These are phyloP conservation scores for Aphaenogaster rudis DNA, from an alignment of 1,140 invertebrate species.

Conservation along the genomic window DNA sequence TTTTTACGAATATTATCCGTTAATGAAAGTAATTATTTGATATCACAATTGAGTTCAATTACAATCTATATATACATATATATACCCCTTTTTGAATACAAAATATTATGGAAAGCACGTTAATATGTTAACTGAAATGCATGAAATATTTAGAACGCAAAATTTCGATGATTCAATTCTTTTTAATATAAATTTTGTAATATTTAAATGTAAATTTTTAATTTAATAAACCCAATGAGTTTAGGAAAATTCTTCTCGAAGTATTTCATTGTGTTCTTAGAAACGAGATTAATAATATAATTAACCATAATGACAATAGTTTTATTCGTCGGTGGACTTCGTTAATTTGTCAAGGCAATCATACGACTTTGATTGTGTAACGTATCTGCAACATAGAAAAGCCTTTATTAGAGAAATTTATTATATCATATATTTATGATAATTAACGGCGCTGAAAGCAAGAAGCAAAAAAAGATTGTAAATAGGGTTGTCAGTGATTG, in stretches of 20 bases:
- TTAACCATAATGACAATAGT: neutral
- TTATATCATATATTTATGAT: neutral
- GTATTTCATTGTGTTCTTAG: slow-evolving; percentile 2
- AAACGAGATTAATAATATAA: slow-evolving; percentile 8
- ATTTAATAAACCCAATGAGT: neutral
- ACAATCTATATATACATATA: neutral
- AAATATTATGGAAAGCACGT: slow-evolving; percentile 11
- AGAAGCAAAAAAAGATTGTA: neutral
- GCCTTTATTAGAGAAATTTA: neutral
- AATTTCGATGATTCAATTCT: neutral
- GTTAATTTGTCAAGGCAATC: slow-evolving; percentile 81
- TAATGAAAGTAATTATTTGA: slow-evolving; percentile 60
- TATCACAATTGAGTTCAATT: slow-evolving; percentile 68
- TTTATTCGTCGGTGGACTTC: slow-evolving; percentile 77
- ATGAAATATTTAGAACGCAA: neutral
- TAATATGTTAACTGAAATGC: slow-evolving; percentile 3
- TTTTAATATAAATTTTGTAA: slow-evolving; percentile 13
- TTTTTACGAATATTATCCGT: slow-evolving; percentile 10
- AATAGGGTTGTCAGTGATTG: neutral
- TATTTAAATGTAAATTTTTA: neutral
- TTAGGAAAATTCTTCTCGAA: slow-evolving; percentile 5
- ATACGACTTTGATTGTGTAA: slow-evolving; percentile 82
- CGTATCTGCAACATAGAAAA: slow-evolving; percentile 76
- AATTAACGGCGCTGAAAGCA: slow-evolving; percentile 70
- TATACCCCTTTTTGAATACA: neutral